phyloP scores from a whole-genome alignment of 2,113 vertebrate species.

The Poeciliopsis turrubarensis region DNA sequence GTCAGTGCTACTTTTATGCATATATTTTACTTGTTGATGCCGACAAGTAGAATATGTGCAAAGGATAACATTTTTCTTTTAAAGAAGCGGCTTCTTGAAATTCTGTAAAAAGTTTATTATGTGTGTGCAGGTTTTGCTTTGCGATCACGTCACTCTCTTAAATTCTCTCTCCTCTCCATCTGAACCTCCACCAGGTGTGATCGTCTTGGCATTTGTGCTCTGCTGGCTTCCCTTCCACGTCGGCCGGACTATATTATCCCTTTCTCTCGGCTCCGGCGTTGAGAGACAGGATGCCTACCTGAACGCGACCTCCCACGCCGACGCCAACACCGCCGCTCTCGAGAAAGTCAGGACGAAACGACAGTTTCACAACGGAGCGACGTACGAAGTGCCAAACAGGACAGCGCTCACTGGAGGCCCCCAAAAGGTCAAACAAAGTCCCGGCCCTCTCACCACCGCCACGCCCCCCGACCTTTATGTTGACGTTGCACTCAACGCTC shows the following conservation, averaged over 20 bases:
- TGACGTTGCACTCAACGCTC: conserved; percentile 2
- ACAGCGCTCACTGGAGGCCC: neutral
- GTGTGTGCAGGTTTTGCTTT: neutral
- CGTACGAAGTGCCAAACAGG: neutral
- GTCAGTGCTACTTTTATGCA: too few species aligned
- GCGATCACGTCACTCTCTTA: neutral
- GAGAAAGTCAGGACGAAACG: neutral
- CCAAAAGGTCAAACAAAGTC: neutral
- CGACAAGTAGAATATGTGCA: neutral
- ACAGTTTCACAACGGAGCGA: neutral
- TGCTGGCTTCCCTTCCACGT: conserved; percentile 85
- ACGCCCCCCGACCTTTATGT: neutral
- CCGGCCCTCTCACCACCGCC: neutral
- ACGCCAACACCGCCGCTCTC: neutral
- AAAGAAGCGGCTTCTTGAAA: neutral
- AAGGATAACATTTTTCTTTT: neutral
- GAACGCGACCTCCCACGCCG: neutral
- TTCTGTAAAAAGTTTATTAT: neutral
- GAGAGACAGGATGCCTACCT: conserved; percentile 34
- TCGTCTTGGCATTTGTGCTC: conserved; percentile 81
- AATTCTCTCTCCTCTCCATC: neutral
- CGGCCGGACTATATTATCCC: conserved; percentile 79
- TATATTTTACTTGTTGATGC: neutral
- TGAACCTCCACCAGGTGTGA: conserved; percentile 70
- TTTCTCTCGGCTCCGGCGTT: conserved; percentile 53